Base-by-base conservation (phyloP, 2,113 vertebrate species). In the Phoxinus phoxinus region DNA sequence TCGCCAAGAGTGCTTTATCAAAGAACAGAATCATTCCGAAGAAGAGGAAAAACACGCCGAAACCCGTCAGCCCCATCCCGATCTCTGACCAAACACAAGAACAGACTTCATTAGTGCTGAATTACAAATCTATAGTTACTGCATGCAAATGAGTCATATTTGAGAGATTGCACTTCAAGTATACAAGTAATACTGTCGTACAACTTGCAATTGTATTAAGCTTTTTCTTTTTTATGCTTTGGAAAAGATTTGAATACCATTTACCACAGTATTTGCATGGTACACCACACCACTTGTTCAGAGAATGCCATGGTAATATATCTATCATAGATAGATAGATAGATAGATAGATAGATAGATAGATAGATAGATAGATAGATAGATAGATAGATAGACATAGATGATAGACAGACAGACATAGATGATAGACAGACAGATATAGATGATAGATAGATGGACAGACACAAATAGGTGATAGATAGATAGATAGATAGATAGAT, bases 21-120 rank as follows among this genome's bases (percentile, higher is more conserved):
- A 99, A 99, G 93, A 99, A 99, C 59, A 99, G 96, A 90, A 99
- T 97, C 98, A 99, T 99, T 88, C 98, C 98, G 88, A 99, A 99
- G 93, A 99, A 98, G 72, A 99, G 97, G 93, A 99, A 99, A 91
- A 99, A 99, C 86, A 99, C 97, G 44, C 98, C 98, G 86, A 99
- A 99, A 87, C 98, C 97, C 71, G 98, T 99, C 85, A 99, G 90
- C 85, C 98, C 98, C 96, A 99, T 99, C 87, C 98, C 98, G 85
- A 99, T 99, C 93, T 99, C 98, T 99, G 96, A 80, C 86, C 74
- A 53, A 89, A n/a, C 94, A 92, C 81, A 74, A 91, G 67, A 76
- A 84, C 3, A 4, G 30, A 69, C 8, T 51, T 81, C 19, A 77
- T 41, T 61, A 87, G 51, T 17, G 25, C 48, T 59, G 21, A 8